A percentile compares a stretch with the other conserved stretches of the same genome.
Conservation (phyloP, 2,888 invertebrate species). For the Tigriopus californicus region DNA sequence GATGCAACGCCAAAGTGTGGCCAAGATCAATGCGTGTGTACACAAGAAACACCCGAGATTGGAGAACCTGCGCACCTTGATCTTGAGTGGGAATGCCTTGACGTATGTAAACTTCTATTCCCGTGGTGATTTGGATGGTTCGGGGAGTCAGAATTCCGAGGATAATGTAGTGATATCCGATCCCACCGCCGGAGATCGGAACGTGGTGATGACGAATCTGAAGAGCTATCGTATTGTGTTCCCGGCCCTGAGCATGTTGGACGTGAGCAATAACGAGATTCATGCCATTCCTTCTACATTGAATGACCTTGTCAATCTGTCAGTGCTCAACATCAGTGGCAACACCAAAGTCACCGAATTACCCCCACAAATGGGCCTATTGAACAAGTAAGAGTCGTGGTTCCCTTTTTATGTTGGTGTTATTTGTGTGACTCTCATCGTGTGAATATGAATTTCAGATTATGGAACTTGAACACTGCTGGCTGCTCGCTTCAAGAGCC, state of each 20-base stretch:
- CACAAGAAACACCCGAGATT: slow-evolving; percentile 66
- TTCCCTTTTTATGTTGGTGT: too few relatives aligned
- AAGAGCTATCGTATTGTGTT: slow-evolving; percentile 42
- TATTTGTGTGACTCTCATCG: too few relatives aligned
- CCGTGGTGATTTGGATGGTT: slow-evolving; percentile 30
- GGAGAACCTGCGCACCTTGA: slow-evolving; percentile 57
- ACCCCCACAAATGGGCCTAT: slow-evolving; percentile 83
- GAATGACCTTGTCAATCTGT: slow-evolving; percentile 63
- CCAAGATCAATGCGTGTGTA: not conserved
- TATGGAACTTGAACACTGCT: slow-evolving; percentile 86
- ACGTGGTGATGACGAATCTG: too few relatives aligned
- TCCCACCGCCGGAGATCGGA: too few relatives aligned
- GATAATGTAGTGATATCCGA: not conserved
- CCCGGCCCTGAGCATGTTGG: slow-evolving; percentile 83
- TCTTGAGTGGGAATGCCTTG: slow-evolving; percentile 68
- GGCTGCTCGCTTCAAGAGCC: slow-evolving; percentile 78
- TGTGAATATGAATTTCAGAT: slow-evolving; percentile 30
- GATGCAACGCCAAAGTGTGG: not conserved
- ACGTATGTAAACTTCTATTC: slow-evolving; percentile 43
- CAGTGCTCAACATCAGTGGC: slow-evolving; percentile 75
- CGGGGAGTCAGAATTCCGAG: not conserved
- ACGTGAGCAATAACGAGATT: slow-evolving; percentile 70
- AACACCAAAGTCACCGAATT: slow-evolving; percentile 54
- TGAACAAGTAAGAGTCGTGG: slow-evolving; percentile 37
- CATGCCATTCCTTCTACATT: slow-evolving; percentile 60